A percentile compares a stretch with the other conserved stretches of the same genome.
Evolutionary conservation across 2,113 vertebrate genomes (phyloP).

Genomic region (Rafetus swinhoei): DNA sequence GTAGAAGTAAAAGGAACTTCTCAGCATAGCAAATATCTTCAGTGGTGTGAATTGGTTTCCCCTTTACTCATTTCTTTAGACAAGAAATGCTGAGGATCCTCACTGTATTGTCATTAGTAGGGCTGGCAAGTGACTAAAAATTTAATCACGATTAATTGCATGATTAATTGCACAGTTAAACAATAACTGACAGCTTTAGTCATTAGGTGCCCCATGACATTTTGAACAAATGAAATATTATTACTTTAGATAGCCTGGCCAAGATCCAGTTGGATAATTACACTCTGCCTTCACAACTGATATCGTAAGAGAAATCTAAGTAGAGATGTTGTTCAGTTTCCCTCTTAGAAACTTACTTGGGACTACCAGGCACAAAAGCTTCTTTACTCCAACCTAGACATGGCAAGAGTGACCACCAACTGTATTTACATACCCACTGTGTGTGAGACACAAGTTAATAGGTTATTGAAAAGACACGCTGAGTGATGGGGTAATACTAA

Average conservation of each 20-base stretch:
- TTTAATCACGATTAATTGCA: too few species aligned
- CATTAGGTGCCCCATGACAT: background rate
- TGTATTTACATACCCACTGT: too few species aligned
- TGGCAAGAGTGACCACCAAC: background rate
- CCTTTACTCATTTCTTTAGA: background rate
- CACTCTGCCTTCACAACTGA: background rate
- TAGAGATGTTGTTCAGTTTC: background rate
- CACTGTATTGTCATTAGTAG: too few species aligned
- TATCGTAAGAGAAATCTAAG: background rate
- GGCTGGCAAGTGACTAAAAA: too few species aligned
- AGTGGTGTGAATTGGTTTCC: background rate
- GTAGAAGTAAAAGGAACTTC: background rate
- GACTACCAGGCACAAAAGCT: background rate
- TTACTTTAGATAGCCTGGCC: background rate
- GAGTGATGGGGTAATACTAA: too few species aligned
- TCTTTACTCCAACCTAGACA: background rate
- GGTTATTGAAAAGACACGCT: too few species aligned
- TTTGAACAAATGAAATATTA: background rate
- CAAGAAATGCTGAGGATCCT: background rate
- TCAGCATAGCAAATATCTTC: background rate
- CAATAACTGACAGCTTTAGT: too few species aligned
- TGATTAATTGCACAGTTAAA: too few species aligned
- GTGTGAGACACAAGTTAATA: too few species aligned
- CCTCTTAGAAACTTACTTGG: background rate
- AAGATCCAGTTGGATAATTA: background rate